Evolutionary conservation across 92 coral and sea anemone species (phyloP).

Genomic region (Ricordea florida): DNA sequence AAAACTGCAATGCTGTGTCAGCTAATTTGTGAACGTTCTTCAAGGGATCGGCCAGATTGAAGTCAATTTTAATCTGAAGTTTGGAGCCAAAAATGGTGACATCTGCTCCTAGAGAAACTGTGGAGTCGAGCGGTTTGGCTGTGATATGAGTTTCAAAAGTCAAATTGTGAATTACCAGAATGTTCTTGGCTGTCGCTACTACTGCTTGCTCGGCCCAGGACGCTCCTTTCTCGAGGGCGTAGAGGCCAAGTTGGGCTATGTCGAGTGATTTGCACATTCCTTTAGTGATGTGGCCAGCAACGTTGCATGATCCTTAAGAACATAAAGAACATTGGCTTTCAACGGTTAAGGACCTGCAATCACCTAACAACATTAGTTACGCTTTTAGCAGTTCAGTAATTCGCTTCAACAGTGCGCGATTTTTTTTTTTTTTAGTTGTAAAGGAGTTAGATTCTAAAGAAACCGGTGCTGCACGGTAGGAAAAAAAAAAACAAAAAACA

Average conservation of each 20-base stretch:
- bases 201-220: conserved; percentile 85
- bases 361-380: too few species aligned
- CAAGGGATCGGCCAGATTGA: conserved; percentile 66
- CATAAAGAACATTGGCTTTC: neutral
- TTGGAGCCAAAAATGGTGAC: conserved; percentile 65
- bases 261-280: conserved; percentile 78
- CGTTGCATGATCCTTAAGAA: conserved; percentile 57
- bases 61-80: conserved; percentile 66
- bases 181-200: conserved; percentile 37
- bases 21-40: conserved; percentile 63
- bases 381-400: too few species aligned
- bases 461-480: too few species aligned
- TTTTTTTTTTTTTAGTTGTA: too few species aligned
- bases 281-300: conserved; percentile 71
- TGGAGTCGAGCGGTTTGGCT: conserved; percentile 50
- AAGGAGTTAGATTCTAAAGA: too few species aligned
- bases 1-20: conserved; percentile 53
- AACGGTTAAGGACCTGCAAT: too few species aligned
- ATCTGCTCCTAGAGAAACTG: conserved; percentile 68
- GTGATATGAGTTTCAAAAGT: conserved; percentile 64
- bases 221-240: conserved; percentile 60
- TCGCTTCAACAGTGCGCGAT: neutral
- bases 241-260: conserved; percentile 62
- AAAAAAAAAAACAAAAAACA: too few species aligned
- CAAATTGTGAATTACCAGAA: conserved; percentile 63